These are phyloP conservation scores for Apodemus agrarius DNA, from an alignment of 2,797 vertebrate species.

Conservation along the genomic window DNA sequence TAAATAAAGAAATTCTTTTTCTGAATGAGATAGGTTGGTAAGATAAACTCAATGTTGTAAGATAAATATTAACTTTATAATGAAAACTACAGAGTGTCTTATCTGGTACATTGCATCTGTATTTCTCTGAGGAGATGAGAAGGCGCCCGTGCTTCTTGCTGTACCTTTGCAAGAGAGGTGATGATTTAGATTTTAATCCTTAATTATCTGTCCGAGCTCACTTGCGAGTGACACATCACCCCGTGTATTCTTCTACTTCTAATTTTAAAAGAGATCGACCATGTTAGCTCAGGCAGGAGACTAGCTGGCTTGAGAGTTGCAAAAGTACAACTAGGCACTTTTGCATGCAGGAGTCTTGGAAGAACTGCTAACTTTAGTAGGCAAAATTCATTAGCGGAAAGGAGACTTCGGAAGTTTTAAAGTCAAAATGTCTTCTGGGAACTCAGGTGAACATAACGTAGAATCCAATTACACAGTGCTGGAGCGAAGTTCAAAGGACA, in stretches of 20 bases:
- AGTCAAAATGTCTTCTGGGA: conserved; percentile 32
- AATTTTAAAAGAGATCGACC: conserved; percentile 73
- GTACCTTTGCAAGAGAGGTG: conserved; percentile 49
- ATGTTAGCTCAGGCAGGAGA: conserved; percentile 65
- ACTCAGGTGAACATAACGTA: conserved; percentile 26
- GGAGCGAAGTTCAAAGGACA: conserved; percentile 78
- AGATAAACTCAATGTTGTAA: conserved; percentile 81
- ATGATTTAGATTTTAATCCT: conserved; percentile 77
- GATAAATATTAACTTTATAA: conserved; percentile 84
- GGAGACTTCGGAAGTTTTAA: conserved; percentile 37
- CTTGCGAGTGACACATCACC: conserved; percentile 62
- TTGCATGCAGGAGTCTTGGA: neutral
- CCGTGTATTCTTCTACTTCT: conserved; percentile 63
- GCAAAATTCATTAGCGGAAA: conserved; percentile 46
- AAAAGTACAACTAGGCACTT: conserved; percentile 24
- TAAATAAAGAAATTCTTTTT: conserved; percentile 82
- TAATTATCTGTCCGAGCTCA: conserved; percentile 70
- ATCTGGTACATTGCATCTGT: conserved; percentile 63
- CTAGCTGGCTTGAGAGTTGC: neutral
- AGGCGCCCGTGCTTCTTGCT: neutral
- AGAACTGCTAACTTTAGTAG: conserved; percentile 1
- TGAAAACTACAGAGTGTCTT: conserved; percentile 74
- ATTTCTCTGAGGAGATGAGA: conserved; percentile 74
- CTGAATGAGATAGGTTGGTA: conserved; percentile 79
- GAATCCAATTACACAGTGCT: conserved; percentile 67